Evolutionary conservation across 2,113 vertebrate genomes (phyloP), one percentile per base, ranked within the genome.

Genomic region (Myodes glareolus): DNA sequence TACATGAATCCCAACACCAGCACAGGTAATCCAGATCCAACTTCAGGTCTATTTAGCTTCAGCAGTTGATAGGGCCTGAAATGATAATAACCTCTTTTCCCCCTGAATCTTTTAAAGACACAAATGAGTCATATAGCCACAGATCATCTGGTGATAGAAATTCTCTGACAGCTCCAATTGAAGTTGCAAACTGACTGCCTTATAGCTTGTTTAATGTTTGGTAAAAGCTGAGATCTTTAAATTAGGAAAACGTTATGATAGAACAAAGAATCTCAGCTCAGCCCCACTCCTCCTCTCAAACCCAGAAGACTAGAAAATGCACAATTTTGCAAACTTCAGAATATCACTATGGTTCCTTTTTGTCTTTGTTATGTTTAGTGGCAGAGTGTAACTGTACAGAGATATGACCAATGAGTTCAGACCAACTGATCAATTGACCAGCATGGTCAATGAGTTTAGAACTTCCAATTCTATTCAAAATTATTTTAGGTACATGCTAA

Each of bases 51-150:
- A 92, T 92, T 97, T 97, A 98, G 77, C 76, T 98, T 81, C 63
- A 97, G 94, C 31, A 92, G 27, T 94, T 97, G 98, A 98, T 85
- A 95, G 96, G 78, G 98, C 98, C 98, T 97, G 97, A 97, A 98
- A 97, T 97, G 89, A 76, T 97, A 95, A 61, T 97, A 97, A 95
- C 92, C 76, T 96, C 95, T 96, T 82, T 90, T 55, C 70, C 94
- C 76, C 92, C 96, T 95, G 94, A 95, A 63, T 98, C 92, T 98
- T 97, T 88, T 97, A 95, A 94, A 98, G 0, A 14, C 89, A 92
- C 93, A 97, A 94, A 97, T 97, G 91, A 98, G 80, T 97, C 98
- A 98, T 96, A 98, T 61, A 55, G 92, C 91, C 98, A 96, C 96
- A 98, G 97, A 97, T 96, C 31, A 80, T 92, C 96, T 96, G 95